A percentile compares a stretch with the other conserved stretches of the same genome.
These are phyloP conservation scores for Piprites chloris DNA, from an alignment of 2,113 vertebrate genomes.

Conservation along the genomic window DNA sequence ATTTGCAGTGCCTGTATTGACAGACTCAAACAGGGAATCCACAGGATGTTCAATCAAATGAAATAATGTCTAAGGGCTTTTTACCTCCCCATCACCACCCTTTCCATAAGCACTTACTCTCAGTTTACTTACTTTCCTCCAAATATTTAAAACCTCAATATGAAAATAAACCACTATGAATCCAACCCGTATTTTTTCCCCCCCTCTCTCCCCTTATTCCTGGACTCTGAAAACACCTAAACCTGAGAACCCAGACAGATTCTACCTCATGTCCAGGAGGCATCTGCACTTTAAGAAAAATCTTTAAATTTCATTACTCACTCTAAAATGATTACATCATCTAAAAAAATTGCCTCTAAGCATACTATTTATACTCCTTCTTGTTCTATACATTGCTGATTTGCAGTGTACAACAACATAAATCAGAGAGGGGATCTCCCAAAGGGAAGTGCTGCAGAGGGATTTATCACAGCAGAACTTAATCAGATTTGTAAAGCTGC, in stretches of 20 bases:
- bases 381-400: neutral
- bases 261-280: neutral
- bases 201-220: neutral
- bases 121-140: neutral
- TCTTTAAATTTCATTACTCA: neutral
- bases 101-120: neutral
- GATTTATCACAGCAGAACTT: neutral
- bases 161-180: neutral
- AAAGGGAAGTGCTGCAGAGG: neutral
- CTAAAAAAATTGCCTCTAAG: neutral
- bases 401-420: neutral
- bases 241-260: neutral
- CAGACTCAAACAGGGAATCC: neutral
- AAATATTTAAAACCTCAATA: neutral
- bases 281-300: neutral
- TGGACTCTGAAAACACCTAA: neutral
- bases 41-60: neutral
- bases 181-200: neutral
- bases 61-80: neutral
- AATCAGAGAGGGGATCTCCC: neutral
- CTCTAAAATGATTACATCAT: neutral
- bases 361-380: neutral
- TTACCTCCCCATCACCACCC: too few relatives aligned
- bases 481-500: neutral
- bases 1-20: rapidly evolving